Percentiles rank a stretch among this genome's conserved stretches.
Conservation (phyloP, 2,113 vertebrate genomes). For the Carollia perspicillata region DNA sequence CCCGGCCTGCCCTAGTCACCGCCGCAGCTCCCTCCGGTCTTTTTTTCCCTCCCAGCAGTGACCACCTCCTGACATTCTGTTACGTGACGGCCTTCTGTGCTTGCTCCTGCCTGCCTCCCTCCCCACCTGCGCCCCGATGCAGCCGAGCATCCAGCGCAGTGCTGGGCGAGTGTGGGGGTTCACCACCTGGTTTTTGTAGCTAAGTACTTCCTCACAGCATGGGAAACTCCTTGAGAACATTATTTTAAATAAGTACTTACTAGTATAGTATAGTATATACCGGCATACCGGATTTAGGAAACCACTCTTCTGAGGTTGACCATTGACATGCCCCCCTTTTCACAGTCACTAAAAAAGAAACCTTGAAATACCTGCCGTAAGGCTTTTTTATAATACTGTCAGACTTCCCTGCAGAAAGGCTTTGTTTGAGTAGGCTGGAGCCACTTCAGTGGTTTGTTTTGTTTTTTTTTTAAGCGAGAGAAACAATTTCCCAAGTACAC, state of each 20-base stretch:
- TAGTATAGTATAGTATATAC: no score
- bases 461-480: not conserved
- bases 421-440: not conserved
- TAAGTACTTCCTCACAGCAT: accelerated
- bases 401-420: not conserved
- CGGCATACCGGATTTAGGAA: no score
- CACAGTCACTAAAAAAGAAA: not conserved
- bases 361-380: not conserved
- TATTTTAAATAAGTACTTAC: not conserved
- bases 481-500: not conserved
- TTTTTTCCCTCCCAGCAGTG: not conserved
- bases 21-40: not conserved
- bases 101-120: no score
- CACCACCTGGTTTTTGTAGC: not conserved
- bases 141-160: not conserved
- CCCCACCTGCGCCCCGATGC: no score
- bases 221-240: not conserved
- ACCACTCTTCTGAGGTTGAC: not conserved
- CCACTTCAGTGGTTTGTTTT: not conserved
- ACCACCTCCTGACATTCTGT: not conserved
- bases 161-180: not conserved
- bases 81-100: not conserved
- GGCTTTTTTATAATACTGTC: not conserved
- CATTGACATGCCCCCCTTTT: not conserved
- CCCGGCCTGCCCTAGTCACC: not conserved